Conservation (phyloP, 2,113 vertebrate species). For the Poeciliopsis turrubarensis region DNA sequence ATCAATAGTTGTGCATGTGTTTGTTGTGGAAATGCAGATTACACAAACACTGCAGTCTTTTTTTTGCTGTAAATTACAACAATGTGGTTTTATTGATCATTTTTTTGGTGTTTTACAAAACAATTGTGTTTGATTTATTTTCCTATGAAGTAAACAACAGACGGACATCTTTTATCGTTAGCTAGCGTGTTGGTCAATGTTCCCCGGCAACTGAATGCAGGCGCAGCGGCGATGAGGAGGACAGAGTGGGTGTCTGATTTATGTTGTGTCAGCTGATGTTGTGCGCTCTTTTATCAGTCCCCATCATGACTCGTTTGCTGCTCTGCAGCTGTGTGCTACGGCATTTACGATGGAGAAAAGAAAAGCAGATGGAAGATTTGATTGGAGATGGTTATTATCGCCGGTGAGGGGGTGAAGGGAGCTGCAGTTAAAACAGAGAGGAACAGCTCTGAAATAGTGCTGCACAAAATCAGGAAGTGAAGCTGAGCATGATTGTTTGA, state of each 20-base stretch:
- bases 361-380: slow-evolving; percentile 18
- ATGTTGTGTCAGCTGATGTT: slow-evolving; percentile 64
- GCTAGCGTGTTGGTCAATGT: slow-evolving; percentile 17
- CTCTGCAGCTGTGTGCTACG: background rate
- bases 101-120: no score
- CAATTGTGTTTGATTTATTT: no score
- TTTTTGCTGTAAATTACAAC: background rate
- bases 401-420: background rate
- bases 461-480: slow-evolving; percentile 62
- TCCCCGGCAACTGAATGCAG: slow-evolving; percentile 65
- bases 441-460: slow-evolving; percentile 50
- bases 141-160: no score
- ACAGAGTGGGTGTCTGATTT: slow-evolving; percentile 62
- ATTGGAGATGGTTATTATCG: slow-evolving; percentile 21
- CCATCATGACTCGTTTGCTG: slow-evolving; percentile 27
- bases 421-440: slow-evolving; percentile 20
- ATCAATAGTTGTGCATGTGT: background rate
- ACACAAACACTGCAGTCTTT: background rate
- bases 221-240: slow-evolving; percentile 38
- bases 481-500: slow-evolving; percentile 45
- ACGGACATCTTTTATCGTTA: no score
- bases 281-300: slow-evolving; percentile 53
- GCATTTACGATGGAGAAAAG: slow-evolving; percentile 6
- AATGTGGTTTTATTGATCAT: no score
- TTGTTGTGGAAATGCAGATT: background rate